Base-by-base conservation (phyloP, 23 tunicate species). In the Halocynthia roretzi region DNA sequence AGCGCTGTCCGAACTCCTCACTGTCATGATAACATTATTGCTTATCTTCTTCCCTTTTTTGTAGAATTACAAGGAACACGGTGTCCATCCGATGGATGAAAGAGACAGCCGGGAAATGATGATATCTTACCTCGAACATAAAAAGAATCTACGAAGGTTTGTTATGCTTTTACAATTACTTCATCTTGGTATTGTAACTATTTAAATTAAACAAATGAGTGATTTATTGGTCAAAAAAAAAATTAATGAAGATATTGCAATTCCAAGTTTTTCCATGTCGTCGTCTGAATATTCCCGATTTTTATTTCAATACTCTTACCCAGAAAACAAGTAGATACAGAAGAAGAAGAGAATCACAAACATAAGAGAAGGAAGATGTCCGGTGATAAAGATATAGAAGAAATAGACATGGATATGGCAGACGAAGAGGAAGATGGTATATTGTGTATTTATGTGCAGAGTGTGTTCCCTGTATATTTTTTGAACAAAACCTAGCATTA, bases 341-440 rank as follows among this genome's bases (percentile, higher is more conserved):
- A 65, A 65, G 19, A 40, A 10, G 31, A 65, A 65, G 70, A 65
- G 70, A 65, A 48, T 20, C 10, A 65, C 5, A 48, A 65, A 65
- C 22, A 65, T 5, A 48, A 65, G 19, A 65, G 5, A 65, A 65
- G 22, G 9, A 40, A 53, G 22, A 63, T 11, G 11, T 7, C 52
- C 53, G 48, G 54, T 7, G 54, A 61, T 10, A 81, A 75, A 19
- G 84, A 86, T 56, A 65, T 70, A 40, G 56, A 17, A 6, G 86
- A 87, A 58, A 83, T 87, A 61, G 93, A 82, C 82, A 87, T 87
- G 93, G 93, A 87, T 7, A 76, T 76, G 8, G 80, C 86, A 51
- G 93, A 57, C 1, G 83, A 71, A 11, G 87, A 55, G 53, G 82
- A 78, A 20, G 44, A 4, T 31, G 44, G 44, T 31, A 31, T 31